Base-by-base conservation (phyloP, 2,797 vertebrate species). In the Steatocranus sp. region DNA sequence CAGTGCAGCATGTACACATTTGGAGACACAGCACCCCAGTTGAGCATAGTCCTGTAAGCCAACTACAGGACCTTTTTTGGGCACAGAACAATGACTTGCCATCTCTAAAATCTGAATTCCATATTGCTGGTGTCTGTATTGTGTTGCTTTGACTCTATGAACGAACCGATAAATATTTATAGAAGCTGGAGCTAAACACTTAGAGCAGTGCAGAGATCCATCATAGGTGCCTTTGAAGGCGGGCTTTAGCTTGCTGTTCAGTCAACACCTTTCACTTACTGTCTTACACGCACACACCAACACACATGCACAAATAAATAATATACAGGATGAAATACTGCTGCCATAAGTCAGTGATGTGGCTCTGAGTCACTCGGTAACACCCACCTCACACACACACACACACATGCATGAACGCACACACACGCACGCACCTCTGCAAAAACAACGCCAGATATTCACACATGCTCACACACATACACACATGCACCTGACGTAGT, bases 131-230 rank as follows among this genome's bases (percentile, higher is more conserved):
- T 15, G 32, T 85, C 89, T 89, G 80, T 78, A 49, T 73, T 75
- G 80, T 53, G 6, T 87, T 77, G 87, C 84, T 88, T 89, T 78
- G 66, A 86, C 90, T 87, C 86, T 88, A 82, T 88, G 90, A 90
- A 83, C 76, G 11, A 86, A 88, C 80, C 84, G 90, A 89, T 94
- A 95, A 95, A 95, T 95, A 95, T 96, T 96, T 96, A 95, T 90
- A 93, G 89, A 92, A 93, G 78, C 89, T 82, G 76, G 75, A 91
- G 89, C 92, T 92, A 88, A 95, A 95, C 93, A 94, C 92, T 87
- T 86, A 83, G 85, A 88, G 85, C 76, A 75, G 92, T 51, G 50
- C 82, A 36, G 83, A 92, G 76, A 95, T 95, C 86, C 91, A 93
- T 96, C 93, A 94, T 79, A 58, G 84, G 80, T 83, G 86, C 83